Conservation (phyloP, 1,140 invertebrate species). For the Pseudoatta argentina region DNA sequence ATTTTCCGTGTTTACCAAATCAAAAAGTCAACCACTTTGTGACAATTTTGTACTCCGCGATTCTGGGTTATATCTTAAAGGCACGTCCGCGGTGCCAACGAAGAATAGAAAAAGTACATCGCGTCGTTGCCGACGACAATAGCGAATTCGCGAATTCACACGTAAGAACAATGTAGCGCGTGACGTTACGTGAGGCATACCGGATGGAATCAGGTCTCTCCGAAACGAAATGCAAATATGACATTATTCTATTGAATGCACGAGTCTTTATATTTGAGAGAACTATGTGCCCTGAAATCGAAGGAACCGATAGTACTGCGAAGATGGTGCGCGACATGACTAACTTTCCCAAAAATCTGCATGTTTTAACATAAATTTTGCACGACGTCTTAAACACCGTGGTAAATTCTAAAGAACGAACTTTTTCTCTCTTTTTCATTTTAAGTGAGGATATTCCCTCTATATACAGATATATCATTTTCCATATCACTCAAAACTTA, state of each 20-base stretch:
- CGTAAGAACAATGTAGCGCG: slow-evolving; percentile 51
- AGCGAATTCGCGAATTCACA: slow-evolving; percentile 67
- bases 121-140: slow-evolving; percentile 22
- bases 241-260: slow-evolving; percentile 60
- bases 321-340: slow-evolving; percentile 35
- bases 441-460: not conserved
- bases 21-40: slow-evolving; percentile 66
- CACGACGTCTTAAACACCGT: slow-evolving; percentile 8
- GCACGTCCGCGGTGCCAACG: slow-evolving; percentile 47
- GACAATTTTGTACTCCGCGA: slow-evolving; percentile 65
- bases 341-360: slow-evolving; percentile 27
- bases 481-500: not conserved
- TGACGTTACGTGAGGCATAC: slow-evolving; percentile 62
- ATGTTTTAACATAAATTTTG: slow-evolving; percentile 46
- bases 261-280: slow-evolving; percentile 64
- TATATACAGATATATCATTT: not conserved
- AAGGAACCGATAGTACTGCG: slow-evolving; percentile 38
- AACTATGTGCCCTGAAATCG: slow-evolving; percentile 63
- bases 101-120: slow-evolving; percentile 64
- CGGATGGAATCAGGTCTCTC: slow-evolving; percentile 63
- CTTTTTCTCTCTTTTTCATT: not conserved
- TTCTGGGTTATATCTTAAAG: slow-evolving; percentile 66
- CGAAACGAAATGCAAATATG: slow-evolving; percentile 73
- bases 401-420: slow-evolving; percentile 36
- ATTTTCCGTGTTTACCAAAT: slow-evolving; percentile 59